phyloP scores from a whole-genome alignment of 2,797 vertebrate genomes.

The Rhynchotus rufescens region DNA sequence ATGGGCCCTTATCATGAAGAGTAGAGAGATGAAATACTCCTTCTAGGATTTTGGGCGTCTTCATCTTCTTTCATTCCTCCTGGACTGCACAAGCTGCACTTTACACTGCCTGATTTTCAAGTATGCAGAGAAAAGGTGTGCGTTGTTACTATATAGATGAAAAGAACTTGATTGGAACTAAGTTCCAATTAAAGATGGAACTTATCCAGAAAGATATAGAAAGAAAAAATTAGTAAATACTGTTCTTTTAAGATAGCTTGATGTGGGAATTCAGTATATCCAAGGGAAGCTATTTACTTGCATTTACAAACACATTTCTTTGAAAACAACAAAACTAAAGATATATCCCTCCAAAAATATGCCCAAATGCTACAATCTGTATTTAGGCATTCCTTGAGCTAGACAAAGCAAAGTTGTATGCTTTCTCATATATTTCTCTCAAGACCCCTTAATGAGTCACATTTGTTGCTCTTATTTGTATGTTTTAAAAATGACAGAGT shows the following conservation, averaged over 20 bases:
- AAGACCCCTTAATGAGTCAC: not conserved
- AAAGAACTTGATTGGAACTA: not conserved
- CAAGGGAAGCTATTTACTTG: not conserved
- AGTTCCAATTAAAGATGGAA: no score
- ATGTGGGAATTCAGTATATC: not conserved
- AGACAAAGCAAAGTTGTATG: not conserved
- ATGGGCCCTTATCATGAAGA: not conserved
- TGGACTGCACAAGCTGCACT: not conserved
- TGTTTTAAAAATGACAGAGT: not conserved
- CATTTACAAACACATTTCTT: not conserved
- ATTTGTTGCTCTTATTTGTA: not conserved
- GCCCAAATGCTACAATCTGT: not conserved
- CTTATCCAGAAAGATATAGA: not conserved
- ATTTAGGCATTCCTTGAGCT: not conserved
- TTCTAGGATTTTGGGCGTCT: not conserved
- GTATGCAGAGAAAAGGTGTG: not conserved
- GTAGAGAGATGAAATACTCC: not conserved
- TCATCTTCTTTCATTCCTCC: conserved; percentile 3
- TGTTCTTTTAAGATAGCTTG: not conserved
- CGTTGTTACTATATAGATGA: not conserved
- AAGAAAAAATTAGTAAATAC: conserved; percentile 2
- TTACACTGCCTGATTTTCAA: not conserved
- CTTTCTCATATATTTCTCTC: not conserved
- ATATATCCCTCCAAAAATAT: not conserved
- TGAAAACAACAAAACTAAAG: conserved; percentile 1